Evolutionary conservation across 2,113 vertebrate species (phyloP), one percentile per base, ranked within the genome.

Genomic region (Vireo altiloquus): DNA sequence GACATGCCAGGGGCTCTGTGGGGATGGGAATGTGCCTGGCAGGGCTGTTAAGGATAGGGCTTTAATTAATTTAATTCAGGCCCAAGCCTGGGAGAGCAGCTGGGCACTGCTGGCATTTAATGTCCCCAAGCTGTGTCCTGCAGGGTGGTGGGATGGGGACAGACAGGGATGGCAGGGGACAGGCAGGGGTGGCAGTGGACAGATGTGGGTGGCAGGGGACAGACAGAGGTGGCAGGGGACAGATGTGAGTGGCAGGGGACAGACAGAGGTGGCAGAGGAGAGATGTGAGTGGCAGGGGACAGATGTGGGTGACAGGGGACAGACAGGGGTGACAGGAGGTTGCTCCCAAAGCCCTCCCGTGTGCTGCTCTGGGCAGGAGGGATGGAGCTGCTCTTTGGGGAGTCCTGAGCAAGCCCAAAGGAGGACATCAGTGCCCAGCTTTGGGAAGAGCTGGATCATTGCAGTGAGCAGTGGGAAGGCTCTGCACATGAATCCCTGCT

Each of bases 401-500:
- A 12, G 27, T 8, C 25, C 40, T 4, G 31, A 44, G 68, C 49
- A 54, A 4, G 9, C 71, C 37, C 3, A 0, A 0, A 54, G 4
- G 70, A 46, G 80, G 49, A 54, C 6, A 0, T 13, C 1, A 7
- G 15, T 12, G 4, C 23, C 22, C 7, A 1, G 30, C 3, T 49
- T n/a, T 10, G 82, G 80, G 15, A 47, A 71, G 28, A 49, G 11
- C 33, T 13, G 4, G 35, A 3, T 6, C 28, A 9, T 0, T 16
- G 40, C 54, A 16, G 4, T 2, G 44, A 57, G 59, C 33, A 59
- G 22, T 4, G 31, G n/a, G 15, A 59, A 47, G 15, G 1, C 6
- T 2, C 0, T 8, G 40, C 8, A 0, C 3, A 1, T 12, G 1
- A 7, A 49, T 40, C 57, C 46, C 33, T 6, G 3, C 31, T n/a